Conservation (phyloP, 2,888 invertebrate genomes). For the Capitulum mitella region DNA sequence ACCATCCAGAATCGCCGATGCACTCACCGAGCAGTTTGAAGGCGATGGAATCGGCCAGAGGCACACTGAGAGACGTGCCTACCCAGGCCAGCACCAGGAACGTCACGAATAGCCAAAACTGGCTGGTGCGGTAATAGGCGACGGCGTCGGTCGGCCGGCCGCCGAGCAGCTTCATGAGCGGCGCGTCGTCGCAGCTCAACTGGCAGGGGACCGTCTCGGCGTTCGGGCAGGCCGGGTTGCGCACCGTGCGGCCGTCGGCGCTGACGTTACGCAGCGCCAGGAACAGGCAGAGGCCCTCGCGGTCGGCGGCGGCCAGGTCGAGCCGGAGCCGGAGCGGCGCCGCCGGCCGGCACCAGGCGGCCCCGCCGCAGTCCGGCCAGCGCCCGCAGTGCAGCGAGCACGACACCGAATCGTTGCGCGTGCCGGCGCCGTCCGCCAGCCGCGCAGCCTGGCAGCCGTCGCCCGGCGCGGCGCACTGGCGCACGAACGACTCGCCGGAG, state of each 20-base stretch:
- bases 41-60: constrained; percentile 81
- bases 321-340: not conserved
- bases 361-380: not conserved
- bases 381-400: not conserved
- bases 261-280: not conserved
- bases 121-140: constrained; percentile 41
- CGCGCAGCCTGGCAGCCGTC: not conserved
- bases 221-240: no score
- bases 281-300: not conserved
- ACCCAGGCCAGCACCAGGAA: constrained; percentile 72
- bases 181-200: not conserved
- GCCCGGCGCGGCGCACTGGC: not conserved
- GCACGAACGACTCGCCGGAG: not conserved
- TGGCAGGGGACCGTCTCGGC: not conserved
- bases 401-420: not conserved
- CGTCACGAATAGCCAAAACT: constrained; percentile 71
- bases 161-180: not conserved
- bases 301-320: not conserved
- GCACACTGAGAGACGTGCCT: constrained; percentile 77
- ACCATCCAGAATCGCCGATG: no score
- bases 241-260: not conserved
- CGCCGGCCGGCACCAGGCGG: not conserved
- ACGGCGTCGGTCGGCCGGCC: not conserved
- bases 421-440: not conserved
- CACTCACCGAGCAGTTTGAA: constrained; percentile 67